These are phyloP conservation scores for Meliscaeva auricollis DNA, from an alignment of 2,888 invertebrate genomes.

Conservation along the genomic window DNA sequence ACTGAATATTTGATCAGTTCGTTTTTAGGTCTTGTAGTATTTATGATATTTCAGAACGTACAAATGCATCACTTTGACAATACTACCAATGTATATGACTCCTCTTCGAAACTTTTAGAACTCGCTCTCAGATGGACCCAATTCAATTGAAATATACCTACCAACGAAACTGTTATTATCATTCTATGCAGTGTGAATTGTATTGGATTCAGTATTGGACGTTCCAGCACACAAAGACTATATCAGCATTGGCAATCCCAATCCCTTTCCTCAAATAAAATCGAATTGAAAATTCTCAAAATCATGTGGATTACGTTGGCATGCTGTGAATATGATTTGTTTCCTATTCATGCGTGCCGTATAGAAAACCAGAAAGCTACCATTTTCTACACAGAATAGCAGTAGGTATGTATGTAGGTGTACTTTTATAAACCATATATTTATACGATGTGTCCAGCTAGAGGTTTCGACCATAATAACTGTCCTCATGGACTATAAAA, in stretches of 20 bases:
- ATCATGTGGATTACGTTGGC: conserved; percentile 55
- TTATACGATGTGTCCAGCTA: neutral
- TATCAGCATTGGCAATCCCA: conserved; percentile 35
- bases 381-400: neutral
- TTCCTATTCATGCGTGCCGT: conserved; percentile 27
- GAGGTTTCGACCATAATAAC: conserved; percentile 18
- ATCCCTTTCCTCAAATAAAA: conserved; percentile 8
- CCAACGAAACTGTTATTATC: conserved; percentile 28
- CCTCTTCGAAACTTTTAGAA: neutral
- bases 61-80: conserved; percentile 37
- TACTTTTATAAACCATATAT: neutral
- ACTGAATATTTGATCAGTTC: conserved; percentile 12
- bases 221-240: neutral
- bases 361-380: neutral
- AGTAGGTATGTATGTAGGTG: neutral
- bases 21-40: neutral
- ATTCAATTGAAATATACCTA: conserved; percentile 33
- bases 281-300: conserved; percentile 56
- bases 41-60: conserved; percentile 21
- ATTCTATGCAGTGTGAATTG: conserved; percentile 7
- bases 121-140: neutral
- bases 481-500: conserved; percentile 44
- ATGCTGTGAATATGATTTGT: conserved; percentile 63
- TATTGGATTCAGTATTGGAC: neutral
- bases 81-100: neutral